Percentiles rank a stretch among this genome's conserved stretches.
phyloP scores from a whole-genome alignment of 2,113 vertebrate genomes.

The Balaeniceps rex region DNA sequence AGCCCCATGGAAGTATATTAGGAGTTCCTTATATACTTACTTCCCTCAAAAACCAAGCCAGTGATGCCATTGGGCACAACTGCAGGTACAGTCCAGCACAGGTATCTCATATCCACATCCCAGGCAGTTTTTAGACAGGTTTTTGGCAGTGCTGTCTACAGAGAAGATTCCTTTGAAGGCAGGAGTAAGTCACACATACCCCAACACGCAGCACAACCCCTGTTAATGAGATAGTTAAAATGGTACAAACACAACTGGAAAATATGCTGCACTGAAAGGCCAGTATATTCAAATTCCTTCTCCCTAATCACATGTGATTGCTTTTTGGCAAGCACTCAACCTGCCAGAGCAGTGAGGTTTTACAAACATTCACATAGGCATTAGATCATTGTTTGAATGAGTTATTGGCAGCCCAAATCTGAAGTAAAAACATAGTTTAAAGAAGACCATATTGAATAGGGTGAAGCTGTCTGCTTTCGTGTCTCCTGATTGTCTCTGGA shows the following conservation, averaged over 20 bases:
- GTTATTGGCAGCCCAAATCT: conserved; percentile 42
- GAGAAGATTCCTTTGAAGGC: neutral
- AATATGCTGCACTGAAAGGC: conserved; percentile 19
- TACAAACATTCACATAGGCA: conserved; percentile 62
- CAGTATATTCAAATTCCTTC: conserved; percentile 33
- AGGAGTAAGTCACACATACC: neutral
- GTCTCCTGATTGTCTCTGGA: neutral
- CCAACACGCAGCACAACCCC: neutral
- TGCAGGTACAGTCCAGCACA: neutral
- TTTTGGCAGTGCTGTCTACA: neutral
- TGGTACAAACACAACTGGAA: conserved; percentile 39
- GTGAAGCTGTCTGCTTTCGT: conserved; percentile 41
- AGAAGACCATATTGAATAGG: conserved; percentile 36
- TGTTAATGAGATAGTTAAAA: neutral
- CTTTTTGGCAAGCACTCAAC: conserved; percentile 44
- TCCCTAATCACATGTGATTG: conserved; percentile 57
- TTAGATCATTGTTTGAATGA: conserved; percentile 67
- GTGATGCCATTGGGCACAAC: neutral
- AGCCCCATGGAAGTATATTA: neutral
- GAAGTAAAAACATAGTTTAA: conserved; percentile 53
- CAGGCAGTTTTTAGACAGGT: neutral
- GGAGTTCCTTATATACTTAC: neutral
- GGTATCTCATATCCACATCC: neutral
- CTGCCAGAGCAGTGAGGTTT: conserved; percentile 62
- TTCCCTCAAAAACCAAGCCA: neutral